Evolutionary conservation across 2,113 vertebrate species (phyloP), one percentile per base, ranked within the genome.

Genomic region (Mus pahari): DNA sequence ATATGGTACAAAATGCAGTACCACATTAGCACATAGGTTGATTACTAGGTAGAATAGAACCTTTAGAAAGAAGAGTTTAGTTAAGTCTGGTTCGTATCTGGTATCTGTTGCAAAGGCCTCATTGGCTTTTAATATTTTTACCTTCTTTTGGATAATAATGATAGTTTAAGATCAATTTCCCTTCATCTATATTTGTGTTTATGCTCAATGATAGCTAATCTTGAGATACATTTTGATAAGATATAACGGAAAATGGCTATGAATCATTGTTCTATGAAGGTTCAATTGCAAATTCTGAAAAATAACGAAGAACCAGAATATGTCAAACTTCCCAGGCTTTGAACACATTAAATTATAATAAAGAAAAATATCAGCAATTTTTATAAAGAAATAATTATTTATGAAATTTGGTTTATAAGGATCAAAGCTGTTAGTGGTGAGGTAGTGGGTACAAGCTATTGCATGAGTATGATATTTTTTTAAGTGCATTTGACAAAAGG

Each of bases 281-380:
- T 42, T 84, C 82, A 70, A 12, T 93, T 2, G 12, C 31, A 96
- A 90, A 75, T n/a, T 75, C 89, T 89, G 77, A 94, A 97, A 97
- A 95, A 73, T 48, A 42, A 96, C 11, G 77, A 92, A 89, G 36
- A 79, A 11, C 33, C 42, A 94, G 45, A 26, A 81, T 19, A 81
- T 7, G 39, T 74, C 83, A 50, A 89, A 96, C 62, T 62, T 71
- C 26, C 4, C 33, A 88, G 14, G 3, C 36, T 58, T 73, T 90
- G 82, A 77, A 86, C 71, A 58, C 82, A 66, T 55, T 83, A 53
- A 91, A 92, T 62, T 79, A 87, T 55, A 66, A 13, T 50, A 68
- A 91, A 87, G 7, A 81, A 86, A 91, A 7, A 83, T 19, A 73
- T 60, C 10, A 92, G 71, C 8, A 53, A 22, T 5, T 53, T 13